phyloP scores from a whole-genome alignment of 2,113 vertebrate genomes.

The Cyanoliseus patagonus region DNA sequence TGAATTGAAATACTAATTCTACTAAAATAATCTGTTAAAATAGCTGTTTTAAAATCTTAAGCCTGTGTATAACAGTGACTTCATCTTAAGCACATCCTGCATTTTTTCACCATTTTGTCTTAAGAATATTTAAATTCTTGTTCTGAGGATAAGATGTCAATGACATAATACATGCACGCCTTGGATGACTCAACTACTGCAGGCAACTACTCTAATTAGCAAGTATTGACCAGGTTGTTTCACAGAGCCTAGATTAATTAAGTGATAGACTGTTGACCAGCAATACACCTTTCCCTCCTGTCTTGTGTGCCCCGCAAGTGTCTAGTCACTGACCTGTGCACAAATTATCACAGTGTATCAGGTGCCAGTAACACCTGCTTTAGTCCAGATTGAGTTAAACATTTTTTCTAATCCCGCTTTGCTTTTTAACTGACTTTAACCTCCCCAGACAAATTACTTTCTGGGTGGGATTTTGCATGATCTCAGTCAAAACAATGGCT shows the following conservation, averaged over 20 bases:
- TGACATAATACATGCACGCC: neutral
- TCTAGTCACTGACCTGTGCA: too few species aligned
- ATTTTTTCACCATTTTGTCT: neutral
- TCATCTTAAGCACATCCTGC: neutral
- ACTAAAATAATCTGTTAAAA: neutral
- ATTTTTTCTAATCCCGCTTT: neutral
- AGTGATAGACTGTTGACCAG: neutral
- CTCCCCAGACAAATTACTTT: neutral
- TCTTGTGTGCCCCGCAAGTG: neutral
- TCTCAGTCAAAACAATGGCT: neutral
- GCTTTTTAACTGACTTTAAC: neutral
- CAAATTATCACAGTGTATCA: neutral
- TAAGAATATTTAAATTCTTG: neutral
- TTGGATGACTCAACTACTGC: neutral
- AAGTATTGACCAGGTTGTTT: neutral
- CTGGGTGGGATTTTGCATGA: neutral
- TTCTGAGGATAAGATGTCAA: neutral
- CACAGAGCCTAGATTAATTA: neutral
- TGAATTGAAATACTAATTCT: neutral
- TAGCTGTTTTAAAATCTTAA: neutral
- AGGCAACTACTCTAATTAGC: neutral
- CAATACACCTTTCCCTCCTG: neutral
- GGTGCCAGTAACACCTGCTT: neutral
- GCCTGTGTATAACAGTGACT: neutral
- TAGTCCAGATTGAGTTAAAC: neutral